Evolutionary conservation across 2,888 invertebrate genomes (phyloP).

Genomic region (Andrena camellia): DNA sequence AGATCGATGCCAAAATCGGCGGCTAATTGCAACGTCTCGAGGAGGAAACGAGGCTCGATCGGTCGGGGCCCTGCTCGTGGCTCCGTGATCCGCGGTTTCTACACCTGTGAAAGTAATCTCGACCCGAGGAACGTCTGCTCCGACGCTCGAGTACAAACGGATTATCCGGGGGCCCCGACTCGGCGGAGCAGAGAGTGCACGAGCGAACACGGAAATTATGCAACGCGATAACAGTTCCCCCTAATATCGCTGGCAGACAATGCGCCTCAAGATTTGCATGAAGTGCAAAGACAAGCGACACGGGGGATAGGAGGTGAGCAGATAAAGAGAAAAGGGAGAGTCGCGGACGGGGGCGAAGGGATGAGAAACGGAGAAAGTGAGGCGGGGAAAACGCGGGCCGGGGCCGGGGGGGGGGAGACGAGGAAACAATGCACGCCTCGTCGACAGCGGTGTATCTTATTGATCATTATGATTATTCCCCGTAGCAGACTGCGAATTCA

Average conservation of each 20-base stretch:
- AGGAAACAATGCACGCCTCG: conserved; percentile 60
- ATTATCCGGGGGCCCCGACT: conserved; percentile 55
- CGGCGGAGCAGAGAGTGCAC: conserved; percentile 57
- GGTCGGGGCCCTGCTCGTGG: neutral
- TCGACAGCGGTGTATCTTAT: conserved; percentile 77
- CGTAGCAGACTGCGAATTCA: conserved; percentile 74
- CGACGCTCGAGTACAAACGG: conserved; percentile 65
- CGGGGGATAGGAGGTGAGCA: neutral
- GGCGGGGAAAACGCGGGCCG: conserved; percentile 5
- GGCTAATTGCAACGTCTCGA: conserved; percentile 6
- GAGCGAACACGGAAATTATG: conserved; percentile 72
- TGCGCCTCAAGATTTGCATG: conserved; percentile 73
- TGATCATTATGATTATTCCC: conserved; percentile 80
- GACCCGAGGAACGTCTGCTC: conserved; percentile 43
- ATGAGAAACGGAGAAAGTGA: conserved; percentile 7
- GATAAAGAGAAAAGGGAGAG: neutral
- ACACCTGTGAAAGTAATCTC: conserved; percentile 40
- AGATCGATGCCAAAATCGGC: conserved; percentile 5
- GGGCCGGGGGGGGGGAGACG: neutral
- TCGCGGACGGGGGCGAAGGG: neutral
- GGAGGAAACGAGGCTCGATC: neutral
- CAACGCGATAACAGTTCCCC: conserved; percentile 74
- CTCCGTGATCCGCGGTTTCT: conserved; percentile 29
- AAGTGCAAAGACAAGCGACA: conserved; percentile 44
- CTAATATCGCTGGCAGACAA: conserved; percentile 71